phyloP scores from a whole-genome alignment of 2,113 vertebrate species.

The Sisor rabdophorus region DNA sequence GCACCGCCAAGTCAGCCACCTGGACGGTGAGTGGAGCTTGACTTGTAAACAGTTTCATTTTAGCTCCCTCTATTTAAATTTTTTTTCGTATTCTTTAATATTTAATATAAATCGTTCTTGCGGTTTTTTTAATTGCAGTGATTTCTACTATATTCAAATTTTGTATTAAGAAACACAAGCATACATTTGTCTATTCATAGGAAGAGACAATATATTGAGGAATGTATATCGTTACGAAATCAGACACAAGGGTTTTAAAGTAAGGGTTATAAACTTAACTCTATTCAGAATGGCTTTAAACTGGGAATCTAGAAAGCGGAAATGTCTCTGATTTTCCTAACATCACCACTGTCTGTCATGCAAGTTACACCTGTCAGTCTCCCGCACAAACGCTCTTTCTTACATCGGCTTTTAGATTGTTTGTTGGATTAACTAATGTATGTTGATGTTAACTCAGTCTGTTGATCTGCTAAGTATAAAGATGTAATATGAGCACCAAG shows the following conservation, averaged over 20 bases:
- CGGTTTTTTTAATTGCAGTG: neutral
- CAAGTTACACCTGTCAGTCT: constrained; percentile 68
- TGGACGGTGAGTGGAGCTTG: constrained; percentile 91
- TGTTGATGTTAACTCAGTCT: too few species aligned
- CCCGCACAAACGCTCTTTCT: constrained; percentile 52
- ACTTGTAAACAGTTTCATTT: neutral
- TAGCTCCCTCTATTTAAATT: neutral
- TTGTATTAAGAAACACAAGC: neutral
- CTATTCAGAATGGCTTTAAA: constrained; percentile 51
- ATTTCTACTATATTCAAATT: neutral
- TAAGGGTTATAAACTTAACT: constrained; percentile 11
- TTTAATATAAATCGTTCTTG: neutral
- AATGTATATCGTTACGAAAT: neutral
- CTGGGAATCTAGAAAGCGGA: constrained; percentile 52
- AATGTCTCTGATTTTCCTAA: constrained; percentile 56
- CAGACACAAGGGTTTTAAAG: neutral
- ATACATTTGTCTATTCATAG: neutral
- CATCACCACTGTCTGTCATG: constrained; percentile 61
- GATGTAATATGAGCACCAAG: constrained; percentile 48
- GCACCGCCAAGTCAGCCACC: constrained; percentile 97
- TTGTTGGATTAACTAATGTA: constrained; percentile 48
- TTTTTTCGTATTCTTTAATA: neutral
- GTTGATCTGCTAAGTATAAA: constrained; percentile 28
- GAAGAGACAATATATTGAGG: neutral
- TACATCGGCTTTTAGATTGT: constrained; percentile 41